Evolutionary conservation across 2,113 vertebrate species (phyloP).

Genomic region (Coturnix japonica): DNA sequence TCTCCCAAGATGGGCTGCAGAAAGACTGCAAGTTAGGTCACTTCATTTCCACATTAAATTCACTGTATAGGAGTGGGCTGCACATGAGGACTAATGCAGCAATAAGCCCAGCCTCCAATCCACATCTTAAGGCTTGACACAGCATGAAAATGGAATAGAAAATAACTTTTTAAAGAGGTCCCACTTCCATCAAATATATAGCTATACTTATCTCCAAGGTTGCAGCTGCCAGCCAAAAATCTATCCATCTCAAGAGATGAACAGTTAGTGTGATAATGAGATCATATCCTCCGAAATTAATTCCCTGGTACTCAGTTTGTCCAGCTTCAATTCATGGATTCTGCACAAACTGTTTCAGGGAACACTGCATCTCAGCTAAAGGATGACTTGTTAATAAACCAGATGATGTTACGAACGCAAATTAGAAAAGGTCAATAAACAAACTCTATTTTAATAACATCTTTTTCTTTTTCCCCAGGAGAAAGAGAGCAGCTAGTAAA

Average conservation of each 20-base stretch:
- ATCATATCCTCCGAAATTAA: slow-evolving; percentile 54
- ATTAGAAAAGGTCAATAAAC: slow-evolving; percentile 49
- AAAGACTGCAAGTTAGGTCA: not conserved
- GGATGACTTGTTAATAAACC: slow-evolving; percentile 31
- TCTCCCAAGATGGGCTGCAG: not conserved
- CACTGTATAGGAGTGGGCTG: not conserved
- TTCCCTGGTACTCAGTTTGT: slow-evolving; percentile 40
- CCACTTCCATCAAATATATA: slow-evolving; percentile 10
- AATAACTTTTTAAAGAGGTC: not conserved
- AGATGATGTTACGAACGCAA: slow-evolving; percentile 21
- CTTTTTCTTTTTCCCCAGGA: not conserved
- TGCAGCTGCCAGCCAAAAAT: slow-evolving; percentile 33
- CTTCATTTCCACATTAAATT: not conserved
- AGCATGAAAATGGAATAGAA: not conserved
- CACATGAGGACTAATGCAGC: not conserved
- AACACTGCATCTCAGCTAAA: not conserved
- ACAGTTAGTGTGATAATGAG: slow-evolving; percentile 51
- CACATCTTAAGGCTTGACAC: not conserved
- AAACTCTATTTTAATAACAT: slow-evolving; percentile 28
- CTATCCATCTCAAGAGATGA: slow-evolving; percentile 53
- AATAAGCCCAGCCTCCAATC: not conserved
- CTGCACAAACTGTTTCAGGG: slow-evolving; percentile 11
- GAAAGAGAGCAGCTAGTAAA: not conserved
- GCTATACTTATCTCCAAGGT: slow-evolving; percentile 33
- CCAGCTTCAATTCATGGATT: slow-evolving; percentile 37